A percentile compares a stretch with the other conserved stretches of the same genome.
These are phyloP conservation scores for Molossus molossus DNA, from an alignment of 2,797 vertebrate genomes.

Conservation along the genomic window DNA sequence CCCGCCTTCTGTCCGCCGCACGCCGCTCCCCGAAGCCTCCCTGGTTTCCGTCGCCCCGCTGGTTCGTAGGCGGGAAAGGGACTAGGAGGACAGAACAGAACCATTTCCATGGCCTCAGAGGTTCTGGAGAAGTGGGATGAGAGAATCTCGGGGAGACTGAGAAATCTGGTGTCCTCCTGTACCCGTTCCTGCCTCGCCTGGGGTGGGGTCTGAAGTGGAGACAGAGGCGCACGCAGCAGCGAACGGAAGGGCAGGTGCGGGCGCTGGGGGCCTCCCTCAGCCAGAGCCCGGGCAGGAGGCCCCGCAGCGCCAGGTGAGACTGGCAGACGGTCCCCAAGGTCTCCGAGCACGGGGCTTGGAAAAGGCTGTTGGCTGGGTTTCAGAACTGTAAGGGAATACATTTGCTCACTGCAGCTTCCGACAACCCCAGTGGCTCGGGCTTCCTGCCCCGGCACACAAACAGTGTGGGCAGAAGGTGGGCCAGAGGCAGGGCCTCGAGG, in stretches of 20 bases:
- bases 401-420: neutral
- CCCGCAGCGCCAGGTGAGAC: neutral
- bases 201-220: neutral
- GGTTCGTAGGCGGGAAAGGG: neutral
- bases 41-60: neutral
- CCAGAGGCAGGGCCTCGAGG: neutral
- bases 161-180: neutral
- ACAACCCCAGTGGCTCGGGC: neutral
- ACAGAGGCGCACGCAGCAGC: neutral
- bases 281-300: neutral
- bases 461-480: neutral
- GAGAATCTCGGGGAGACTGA: neutral
- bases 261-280: neutral
- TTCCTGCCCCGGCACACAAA: neutral
- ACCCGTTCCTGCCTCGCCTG: neutral
- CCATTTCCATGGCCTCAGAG: neutral
- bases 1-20: too few relatives aligned
- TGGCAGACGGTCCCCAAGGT: too few relatives aligned
- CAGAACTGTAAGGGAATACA: neutral
- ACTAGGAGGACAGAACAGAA: neutral
- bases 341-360: too few relatives aligned
- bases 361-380: neutral
- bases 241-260: neutral
- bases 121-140: neutral
- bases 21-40: neutral